Conservation (phyloP, 2,113 vertebrate species). For the Cheilinus undulatus region DNA sequence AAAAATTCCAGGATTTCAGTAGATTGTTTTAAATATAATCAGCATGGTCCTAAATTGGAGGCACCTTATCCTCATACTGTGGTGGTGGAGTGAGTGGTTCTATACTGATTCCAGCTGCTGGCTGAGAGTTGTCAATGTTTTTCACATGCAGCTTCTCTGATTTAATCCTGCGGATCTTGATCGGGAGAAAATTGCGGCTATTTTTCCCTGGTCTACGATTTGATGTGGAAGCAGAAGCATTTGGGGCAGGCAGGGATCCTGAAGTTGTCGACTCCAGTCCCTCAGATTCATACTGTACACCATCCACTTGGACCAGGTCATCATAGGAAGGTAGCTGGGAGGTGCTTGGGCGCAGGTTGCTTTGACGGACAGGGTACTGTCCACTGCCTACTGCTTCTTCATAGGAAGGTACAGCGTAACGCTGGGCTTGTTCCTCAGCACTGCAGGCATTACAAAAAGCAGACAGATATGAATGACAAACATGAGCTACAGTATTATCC, state of each 20-base stretch:
- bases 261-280: slow-evolving; percentile 15
- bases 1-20: slow-evolving; percentile 28
- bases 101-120: slow-evolving; percentile 78
- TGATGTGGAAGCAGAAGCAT: neutral
- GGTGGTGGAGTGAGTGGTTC: slow-evolving; percentile 95
- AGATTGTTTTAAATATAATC: slow-evolving; percentile 10
- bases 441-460: slow-evolving; percentile 54
- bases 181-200: slow-evolving; percentile 86
- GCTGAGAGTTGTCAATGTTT: slow-evolving; percentile 77
- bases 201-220: slow-evolving; percentile 78
- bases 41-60: slow-evolving; percentile 63
- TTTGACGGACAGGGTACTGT: slow-evolving; percentile 79
- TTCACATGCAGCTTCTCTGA: slow-evolving; percentile 93
- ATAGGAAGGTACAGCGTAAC: slow-evolving; percentile 89
- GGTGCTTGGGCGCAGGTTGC: slow-evolving; percentile 79
- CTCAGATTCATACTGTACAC: slow-evolving; percentile 62
- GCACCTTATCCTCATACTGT: slow-evolving; percentile 89
- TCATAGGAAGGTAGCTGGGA: slow-evolving; percentile 95
- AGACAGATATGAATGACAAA: neutral
- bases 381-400: slow-evolving; percentile 90
- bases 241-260: slow-evolving; percentile 16
- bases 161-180: slow-evolving; percentile 93
- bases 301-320: slow-evolving; percentile 84
- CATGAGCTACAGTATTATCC: neutral
- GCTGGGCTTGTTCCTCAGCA: slow-evolving; percentile 67